These are phyloP conservation scores for Drosophila serrata DNA, from an alignment of 1,140 invertebrate species.

Conservation along the genomic window DNA sequence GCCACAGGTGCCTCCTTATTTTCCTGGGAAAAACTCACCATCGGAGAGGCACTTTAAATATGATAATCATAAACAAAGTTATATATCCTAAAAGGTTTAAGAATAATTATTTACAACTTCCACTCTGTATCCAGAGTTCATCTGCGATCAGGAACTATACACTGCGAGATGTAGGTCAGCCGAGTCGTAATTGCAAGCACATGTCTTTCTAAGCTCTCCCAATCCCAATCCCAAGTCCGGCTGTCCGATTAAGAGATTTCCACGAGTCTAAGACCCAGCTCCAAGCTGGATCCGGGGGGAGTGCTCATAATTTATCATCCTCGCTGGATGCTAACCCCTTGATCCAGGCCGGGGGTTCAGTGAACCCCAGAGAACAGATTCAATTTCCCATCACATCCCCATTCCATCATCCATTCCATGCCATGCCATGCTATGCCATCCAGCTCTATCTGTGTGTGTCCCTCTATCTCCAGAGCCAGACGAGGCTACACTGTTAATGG, in stretches of 20 bases:
- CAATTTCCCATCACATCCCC: conserved; percentile 24
- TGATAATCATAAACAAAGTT: background rate
- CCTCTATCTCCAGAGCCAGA: conserved; percentile 30
- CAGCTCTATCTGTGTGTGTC: conserved; percentile 16
- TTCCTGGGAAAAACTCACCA: conserved; percentile 27
- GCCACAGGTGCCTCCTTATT: conserved; percentile 25
- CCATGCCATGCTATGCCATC: conserved; percentile 1
- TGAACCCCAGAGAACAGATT: conserved; percentile 60
- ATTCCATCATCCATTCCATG: background rate
- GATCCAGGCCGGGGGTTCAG: conserved; percentile 71
- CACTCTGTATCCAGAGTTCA: conserved; percentile 6
- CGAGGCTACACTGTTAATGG: conserved; percentile 71
- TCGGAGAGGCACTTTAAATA: background rate
- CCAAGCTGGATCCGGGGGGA: background rate
- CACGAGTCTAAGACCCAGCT: background rate
- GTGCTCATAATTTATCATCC: conserved; percentile 73
- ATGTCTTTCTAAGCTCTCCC: conserved; percentile 30
- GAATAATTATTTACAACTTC: background rate
- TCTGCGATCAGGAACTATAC: conserved; percentile 25
- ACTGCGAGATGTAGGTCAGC: conserved; percentile 56
- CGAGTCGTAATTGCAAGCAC: conserved; percentile 37
- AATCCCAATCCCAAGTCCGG: conserved; percentile 19
- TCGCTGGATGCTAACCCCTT: conserved; percentile 61
- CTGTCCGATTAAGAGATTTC: conserved; percentile 72
- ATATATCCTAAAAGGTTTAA: background rate